Conservation (phyloP, 2,888 invertebrate species). For the Hydriomena furcata region DNA sequence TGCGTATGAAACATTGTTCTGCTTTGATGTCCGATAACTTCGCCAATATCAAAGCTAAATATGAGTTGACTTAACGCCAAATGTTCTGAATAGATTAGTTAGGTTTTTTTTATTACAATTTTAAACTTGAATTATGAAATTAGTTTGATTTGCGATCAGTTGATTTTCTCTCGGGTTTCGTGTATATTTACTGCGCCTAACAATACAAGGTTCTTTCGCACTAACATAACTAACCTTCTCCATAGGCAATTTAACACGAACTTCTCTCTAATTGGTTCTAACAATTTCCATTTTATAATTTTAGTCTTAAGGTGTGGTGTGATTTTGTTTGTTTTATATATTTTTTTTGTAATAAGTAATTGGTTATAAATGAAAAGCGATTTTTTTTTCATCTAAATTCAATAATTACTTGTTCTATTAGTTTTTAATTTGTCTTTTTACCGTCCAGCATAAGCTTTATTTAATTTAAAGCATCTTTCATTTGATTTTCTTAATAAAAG, state of each 20-base stretch:
- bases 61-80: slow-evolving; percentile 48
- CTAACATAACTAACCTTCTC: slow-evolving; percentile 33
- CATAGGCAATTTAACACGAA: slow-evolving; percentile 41
- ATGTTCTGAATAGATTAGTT: slow-evolving; percentile 4
- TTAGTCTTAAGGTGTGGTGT: slow-evolving; percentile 79
- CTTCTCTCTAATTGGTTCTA: slow-evolving; percentile 54
- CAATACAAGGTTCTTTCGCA: slow-evolving; percentile 14
- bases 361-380: slow-evolving; percentile 34
- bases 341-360: slow-evolving; percentile 33
- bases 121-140: background rate
- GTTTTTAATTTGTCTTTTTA: background rate
- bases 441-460: slow-evolving; percentile 23
- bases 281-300: slow-evolving; percentile 68
- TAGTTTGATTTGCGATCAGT: slow-evolving; percentile 14
- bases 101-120: slow-evolving; percentile 9
- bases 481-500: too few relatives aligned
- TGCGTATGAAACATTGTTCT: slow-evolving; percentile 84
- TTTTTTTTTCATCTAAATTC: slow-evolving; percentile 2
- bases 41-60: slow-evolving; percentile 68
- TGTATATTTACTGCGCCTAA: slow-evolving; percentile 26
- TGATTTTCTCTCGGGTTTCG: slow-evolving; percentile 14
- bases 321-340: slow-evolving; percentile 52
- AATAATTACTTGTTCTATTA: slow-evolving; percentile 1
- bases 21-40: slow-evolving; percentile 65
- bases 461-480: too few relatives aligned